Percentiles rank a stretch among this genome's conserved stretches.
These are phyloP conservation scores for Gymnoscopelus braueri DNA, from an alignment of 2,797 vertebrate genomes.

Conservation along the genomic window DNA sequence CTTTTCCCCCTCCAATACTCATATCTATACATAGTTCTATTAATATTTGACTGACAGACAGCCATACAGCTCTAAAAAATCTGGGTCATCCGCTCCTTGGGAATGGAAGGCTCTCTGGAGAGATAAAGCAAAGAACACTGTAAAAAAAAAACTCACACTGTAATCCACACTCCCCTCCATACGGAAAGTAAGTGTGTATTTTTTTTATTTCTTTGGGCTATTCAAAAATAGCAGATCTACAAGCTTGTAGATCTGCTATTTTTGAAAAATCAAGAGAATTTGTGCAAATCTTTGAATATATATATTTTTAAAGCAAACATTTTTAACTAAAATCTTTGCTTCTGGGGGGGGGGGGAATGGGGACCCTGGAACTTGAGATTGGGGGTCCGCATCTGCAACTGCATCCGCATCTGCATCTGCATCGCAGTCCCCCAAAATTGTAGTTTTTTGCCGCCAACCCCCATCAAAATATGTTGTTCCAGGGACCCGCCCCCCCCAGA, in stretches of 20 bases:
- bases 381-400: no score
- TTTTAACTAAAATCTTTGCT: conserved; percentile 20
- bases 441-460: no score
- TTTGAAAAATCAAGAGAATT: no score
- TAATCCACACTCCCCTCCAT: conserved; percentile 50
- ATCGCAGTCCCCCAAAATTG: no score
- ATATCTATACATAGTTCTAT: conserved; percentile 14
- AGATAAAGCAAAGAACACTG: conserved; percentile 35
- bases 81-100: conserved; percentile 69
- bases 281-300: conserved; percentile 17
- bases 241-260: no score
- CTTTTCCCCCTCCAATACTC: conserved; percentile 21
- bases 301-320: conserved; percentile 45
- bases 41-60: conserved; percentile 46
- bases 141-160: conserved; percentile 50
- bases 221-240: no score
- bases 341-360: conserved; percentile 36
- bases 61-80: conserved; percentile 58
- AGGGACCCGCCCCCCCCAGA: no score
- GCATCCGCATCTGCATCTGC: no score
- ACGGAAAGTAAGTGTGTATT: no score
- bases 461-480: no score
- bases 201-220: no score
- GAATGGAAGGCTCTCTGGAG: conserved; percentile 55
- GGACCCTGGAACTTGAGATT: conserved; percentile 30